phyloP scores from a whole-genome alignment of 2,797 vertebrate species.

The Alca torda region DNA sequence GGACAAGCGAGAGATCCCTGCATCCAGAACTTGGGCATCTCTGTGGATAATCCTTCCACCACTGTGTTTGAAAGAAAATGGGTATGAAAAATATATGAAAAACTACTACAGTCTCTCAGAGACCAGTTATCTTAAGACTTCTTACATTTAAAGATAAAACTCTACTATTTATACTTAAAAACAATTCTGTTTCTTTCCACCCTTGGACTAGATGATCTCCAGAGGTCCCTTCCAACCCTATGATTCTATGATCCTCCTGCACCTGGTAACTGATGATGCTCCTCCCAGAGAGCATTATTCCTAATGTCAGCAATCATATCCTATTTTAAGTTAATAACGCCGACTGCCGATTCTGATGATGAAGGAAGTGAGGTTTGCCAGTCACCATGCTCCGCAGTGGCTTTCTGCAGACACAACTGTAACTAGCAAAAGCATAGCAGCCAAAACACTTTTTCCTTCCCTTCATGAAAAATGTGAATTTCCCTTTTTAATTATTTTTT shows the following conservation, averaged over 20 bases:
- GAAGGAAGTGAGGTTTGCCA: background rate
- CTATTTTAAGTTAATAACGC: background rate
- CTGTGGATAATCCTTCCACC: background rate
- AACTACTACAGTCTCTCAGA: background rate
- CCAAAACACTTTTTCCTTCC: background rate
- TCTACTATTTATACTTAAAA: background rate
- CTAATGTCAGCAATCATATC: background rate
- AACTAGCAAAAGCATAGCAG: background rate
- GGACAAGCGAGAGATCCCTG: background rate
- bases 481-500: background rate
- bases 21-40: background rate
- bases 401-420: background rate
- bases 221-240: no score
- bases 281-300: background rate
- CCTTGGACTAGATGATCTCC: no score
- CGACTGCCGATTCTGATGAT: background rate
- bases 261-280: background rate
- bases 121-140: background rate
- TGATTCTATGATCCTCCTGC: no score
- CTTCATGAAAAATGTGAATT: background rate
- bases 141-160: background rate
- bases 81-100: background rate
- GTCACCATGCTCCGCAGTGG: background rate
- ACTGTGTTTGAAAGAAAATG: rapidly evolving
- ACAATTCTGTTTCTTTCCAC: background rate